A percentile compares a stretch with the other conserved stretches of the same genome.
These are phyloP conservation scores for Calliphora vomitoria DNA, from an alignment of 2,888 invertebrate genomes.

Conservation along the genomic window DNA sequence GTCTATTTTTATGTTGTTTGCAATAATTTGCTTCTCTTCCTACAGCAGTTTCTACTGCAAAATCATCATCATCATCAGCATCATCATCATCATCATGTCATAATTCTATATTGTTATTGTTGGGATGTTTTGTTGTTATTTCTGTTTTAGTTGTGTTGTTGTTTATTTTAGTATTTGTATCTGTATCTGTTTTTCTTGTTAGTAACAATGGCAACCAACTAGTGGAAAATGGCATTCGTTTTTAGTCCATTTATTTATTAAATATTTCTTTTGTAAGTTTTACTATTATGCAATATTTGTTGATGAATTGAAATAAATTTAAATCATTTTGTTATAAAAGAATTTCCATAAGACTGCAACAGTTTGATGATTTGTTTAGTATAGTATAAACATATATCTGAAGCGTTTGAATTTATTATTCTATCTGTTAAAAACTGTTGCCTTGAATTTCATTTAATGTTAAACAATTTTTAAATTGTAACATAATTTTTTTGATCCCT, in stretches of 20 bases:
- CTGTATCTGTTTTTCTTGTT: background rate
- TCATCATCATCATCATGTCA: background rate
- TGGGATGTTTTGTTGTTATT: background rate
- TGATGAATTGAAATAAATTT: too few species aligned
- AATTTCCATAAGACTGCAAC: too few species aligned
- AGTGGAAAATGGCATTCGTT: slow-evolving; percentile 5
- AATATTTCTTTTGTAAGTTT: background rate
- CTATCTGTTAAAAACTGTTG: too few species aligned
- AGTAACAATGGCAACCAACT: background rate
- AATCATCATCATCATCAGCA: background rate
- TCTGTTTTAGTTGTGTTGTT: background rate
- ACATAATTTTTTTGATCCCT: too few species aligned
- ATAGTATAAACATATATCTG: too few species aligned
- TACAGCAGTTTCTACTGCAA: background rate
- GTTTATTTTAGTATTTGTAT: background rate
- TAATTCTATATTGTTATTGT: slow-evolving; percentile 12
- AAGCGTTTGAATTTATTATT: too few species aligned
- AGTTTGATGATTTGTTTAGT: too few species aligned
- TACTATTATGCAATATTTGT: background rate
- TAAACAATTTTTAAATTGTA: too few species aligned
- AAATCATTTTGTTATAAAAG: too few species aligned
- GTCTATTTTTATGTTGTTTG: background rate
- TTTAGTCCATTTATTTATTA: slow-evolving; percentile 1
- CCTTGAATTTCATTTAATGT: too few species aligned
- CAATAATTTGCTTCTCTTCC: background rate